Evolutionary conservation across 1,140 invertebrate genomes (phyloP), one percentile per base, ranked within the genome.

Genomic region (Andricus grossulariae): DNA sequence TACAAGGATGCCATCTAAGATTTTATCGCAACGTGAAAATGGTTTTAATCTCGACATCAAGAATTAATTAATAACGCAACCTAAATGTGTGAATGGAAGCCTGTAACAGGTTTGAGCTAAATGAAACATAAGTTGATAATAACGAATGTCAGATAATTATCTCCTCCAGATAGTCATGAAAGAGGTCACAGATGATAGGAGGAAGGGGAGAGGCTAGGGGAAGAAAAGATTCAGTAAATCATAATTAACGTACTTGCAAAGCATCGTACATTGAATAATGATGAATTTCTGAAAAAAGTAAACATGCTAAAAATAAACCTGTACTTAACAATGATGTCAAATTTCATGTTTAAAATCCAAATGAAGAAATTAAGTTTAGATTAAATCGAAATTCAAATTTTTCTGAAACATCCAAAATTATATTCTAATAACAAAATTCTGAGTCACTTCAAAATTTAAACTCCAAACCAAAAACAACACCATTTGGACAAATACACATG

Each of bases 111-210:
- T 88, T 91, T 91, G 90, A 90, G 90, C 89, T 60, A 86, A 81
- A 75, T 83, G 77, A 79, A 86, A 88, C 76, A 74, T 83, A 86
- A 81, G 78, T 70, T 85, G 78, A 82, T 84, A 88, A 85, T 80
- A 85, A 85, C 54, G 74, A 73, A 79, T 79, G 80, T 76, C 81
- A 83, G 81, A 78, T 82, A 82, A 78, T 74, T 78, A 83, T 88
- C 90, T 92, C 91, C 91, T 92, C 91, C 91, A 92, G 87, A 89
- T 89, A 89, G 90, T 92, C 90, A 92, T 87, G 91, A 92, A 92
- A 92, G 93, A 93, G 92, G 92, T 92, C 89, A 75, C 86, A 80
- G 86, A 82, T 90, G 76, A 77, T 82, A 60, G 72, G 25, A 71
- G 84, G 73, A 83, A 78, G 83, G 83, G 74, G 12, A 55, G 70